Evolutionary conservation across 1,140 invertebrate genomes (phyloP).

Genomic region (Spodoptera litura): DNA sequence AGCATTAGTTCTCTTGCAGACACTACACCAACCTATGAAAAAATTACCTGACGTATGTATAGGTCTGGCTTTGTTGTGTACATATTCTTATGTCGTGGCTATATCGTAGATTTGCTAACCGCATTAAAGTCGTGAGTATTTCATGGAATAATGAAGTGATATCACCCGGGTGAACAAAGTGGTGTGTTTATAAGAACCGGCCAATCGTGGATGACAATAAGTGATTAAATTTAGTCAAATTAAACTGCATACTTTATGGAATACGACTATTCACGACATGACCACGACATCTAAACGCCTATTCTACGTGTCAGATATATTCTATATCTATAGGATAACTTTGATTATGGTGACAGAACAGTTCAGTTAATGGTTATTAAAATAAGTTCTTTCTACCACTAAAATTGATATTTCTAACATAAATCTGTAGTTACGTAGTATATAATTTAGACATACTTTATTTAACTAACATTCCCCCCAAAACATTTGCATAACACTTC

Average conservation of each 20-base stretch:
- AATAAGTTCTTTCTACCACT: background rate
- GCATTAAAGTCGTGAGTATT: too few relatives aligned
- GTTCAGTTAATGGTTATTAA: background rate
- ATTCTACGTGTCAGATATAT: background rate
- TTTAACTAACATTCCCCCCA: background rate
- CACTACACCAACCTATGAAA: constrained; percentile 16
- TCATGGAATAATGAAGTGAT: too few relatives aligned
- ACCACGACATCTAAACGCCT: background rate
- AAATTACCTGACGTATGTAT: constrained; percentile 12
- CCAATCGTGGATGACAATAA: too few relatives aligned
- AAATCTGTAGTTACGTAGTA: constrained; percentile 6
- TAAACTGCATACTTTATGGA: too few relatives aligned
- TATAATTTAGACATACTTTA: constrained; percentile 10
- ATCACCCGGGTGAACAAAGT: too few relatives aligned
- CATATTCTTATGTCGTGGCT: background rate
- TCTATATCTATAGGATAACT: background rate
- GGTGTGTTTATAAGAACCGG: too few relatives aligned
- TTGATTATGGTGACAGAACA: too few relatives aligned
- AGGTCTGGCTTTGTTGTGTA: background rate
- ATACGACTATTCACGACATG: too few relatives aligned
- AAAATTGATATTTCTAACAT: constrained; percentile 5
- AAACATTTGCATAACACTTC: constrained; percentile 5
- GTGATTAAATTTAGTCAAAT: too few relatives aligned
- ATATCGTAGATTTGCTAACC: too few relatives aligned
- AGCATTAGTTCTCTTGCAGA: constrained; percentile 28